These are phyloP conservation scores for Carabus problematicus DNA, from an alignment of 2,888 invertebrate species.

Conservation along the genomic window DNA sequence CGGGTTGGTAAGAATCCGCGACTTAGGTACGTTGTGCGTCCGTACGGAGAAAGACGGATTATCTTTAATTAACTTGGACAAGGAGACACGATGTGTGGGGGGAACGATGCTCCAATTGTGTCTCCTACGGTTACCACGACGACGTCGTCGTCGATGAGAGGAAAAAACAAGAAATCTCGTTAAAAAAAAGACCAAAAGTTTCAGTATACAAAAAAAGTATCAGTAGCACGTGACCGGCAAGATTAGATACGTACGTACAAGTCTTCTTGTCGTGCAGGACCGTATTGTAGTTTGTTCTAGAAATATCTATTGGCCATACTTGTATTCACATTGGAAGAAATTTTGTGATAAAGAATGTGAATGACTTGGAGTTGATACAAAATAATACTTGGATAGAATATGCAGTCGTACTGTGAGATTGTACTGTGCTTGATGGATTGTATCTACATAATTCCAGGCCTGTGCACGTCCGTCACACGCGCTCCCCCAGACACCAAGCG, in stretches of 20 bases:
- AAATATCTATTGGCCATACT: too few species aligned
- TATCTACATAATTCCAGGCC: background rate
- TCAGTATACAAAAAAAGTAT: conserved; percentile 36
- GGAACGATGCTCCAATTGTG: background rate
- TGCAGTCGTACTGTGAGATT: background rate
- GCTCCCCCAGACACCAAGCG: background rate
- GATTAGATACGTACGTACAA: conserved; percentile 30
- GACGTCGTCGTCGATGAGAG: conserved; percentile 7
- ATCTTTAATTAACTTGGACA: conserved; percentile 12
- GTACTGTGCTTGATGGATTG: background rate
- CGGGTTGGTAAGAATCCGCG: background rate
- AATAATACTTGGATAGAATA: too few species aligned
- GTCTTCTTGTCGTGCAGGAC: background rate
- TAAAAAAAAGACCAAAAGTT: conserved; percentile 33
- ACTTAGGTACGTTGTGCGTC: background rate
- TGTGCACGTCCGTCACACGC: conserved; percentile 5
- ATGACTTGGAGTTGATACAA: too few species aligned
- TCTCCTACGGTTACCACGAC: background rate
- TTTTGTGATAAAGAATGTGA: too few species aligned
- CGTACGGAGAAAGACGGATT: conserved; percentile 1
- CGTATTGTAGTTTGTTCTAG: background rate
- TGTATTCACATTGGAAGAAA: too few species aligned
- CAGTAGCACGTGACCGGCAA: conserved; percentile 22
- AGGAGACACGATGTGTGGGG: background rate
- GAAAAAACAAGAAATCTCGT: conserved; percentile 33